A percentile compares a stretch with the other conserved stretches of the same genome.
These are phyloP conservation scores for Trypoxylon attenuatum DNA, from an alignment of 2,888 invertebrate species.

Conservation along the genomic window DNA sequence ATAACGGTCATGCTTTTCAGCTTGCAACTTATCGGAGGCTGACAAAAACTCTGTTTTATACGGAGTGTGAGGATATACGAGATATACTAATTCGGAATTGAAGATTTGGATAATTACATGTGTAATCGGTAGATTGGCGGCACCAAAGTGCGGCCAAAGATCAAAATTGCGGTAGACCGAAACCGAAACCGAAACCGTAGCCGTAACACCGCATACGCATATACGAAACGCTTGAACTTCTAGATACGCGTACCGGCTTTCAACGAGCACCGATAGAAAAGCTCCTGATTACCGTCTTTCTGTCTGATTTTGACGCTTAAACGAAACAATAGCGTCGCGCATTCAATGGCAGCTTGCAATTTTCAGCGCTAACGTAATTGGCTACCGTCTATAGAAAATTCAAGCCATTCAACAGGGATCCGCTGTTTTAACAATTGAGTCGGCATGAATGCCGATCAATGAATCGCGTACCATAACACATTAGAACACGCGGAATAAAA, in stretches of 20 bases:
- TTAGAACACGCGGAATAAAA: not conserved
- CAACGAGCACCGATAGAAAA: not conserved
- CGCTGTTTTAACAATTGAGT: constrained; percentile 3
- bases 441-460: constrained; percentile 3
- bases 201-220: no score
- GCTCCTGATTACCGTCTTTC: constrained; percentile 4
- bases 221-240: no score
- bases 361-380: constrained; percentile 9
- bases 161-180: no score
- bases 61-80: no score
- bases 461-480: not conserved
- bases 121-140: no score
- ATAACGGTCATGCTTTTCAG: no score
- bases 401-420: not conserved
- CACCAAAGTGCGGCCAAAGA: no score
- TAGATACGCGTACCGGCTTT: constrained; percentile 1
- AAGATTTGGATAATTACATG: no score
- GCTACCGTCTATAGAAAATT: constrained; percentile 6
- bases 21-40: no score
- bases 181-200: no score
- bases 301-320: not conserved
- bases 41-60: no score
- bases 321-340: not conserved
- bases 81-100: no score
- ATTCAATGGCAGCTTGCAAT: constrained; percentile 7